A percentile compares a stretch with the other conserved stretches of the same genome.
Evolutionary conservation across 30 jellyfish, hydroid and myxozoan species (phyloP).

Genomic region (Hydra vulgaris): DNA sequence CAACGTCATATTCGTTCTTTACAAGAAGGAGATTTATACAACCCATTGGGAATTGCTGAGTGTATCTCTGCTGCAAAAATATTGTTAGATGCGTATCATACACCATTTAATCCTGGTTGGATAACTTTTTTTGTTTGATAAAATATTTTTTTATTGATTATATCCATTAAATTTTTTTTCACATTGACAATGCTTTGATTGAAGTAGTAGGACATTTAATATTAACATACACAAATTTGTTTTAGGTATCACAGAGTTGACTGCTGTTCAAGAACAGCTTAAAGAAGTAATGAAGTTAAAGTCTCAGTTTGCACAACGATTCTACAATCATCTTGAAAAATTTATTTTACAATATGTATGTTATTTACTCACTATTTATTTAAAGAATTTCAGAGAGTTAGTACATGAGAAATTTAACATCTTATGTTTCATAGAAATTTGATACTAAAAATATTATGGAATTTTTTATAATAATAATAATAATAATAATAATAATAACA

Average conservation of each 20-base stretch:
- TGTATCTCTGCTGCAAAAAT: conserved; percentile 82
- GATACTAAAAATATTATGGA: no score
- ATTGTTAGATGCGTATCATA: conserved; percentile 76
- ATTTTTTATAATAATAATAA: no score
- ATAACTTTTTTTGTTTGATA: neutral
- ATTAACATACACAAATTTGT: no score
- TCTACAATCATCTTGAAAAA: conserved; percentile 69
- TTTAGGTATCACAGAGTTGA: conserved; percentile 70
- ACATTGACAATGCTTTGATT: no score
- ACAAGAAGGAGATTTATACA: conserved; percentile 75
- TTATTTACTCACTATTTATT: no score
- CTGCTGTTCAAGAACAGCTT: conserved; percentile 78
- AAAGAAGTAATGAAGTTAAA: conserved; percentile 41
- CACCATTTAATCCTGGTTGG: conserved; percentile 77
- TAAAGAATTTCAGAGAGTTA: no score
- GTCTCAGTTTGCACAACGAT: conserved; percentile 68
- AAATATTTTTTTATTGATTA: neutral
- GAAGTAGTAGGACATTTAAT: no score
- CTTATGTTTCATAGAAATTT: no score
- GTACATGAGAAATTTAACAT: no score
- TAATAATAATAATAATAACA: no score
- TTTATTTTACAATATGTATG: conserved; percentile 75
- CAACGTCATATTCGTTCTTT: conserved; percentile 62
- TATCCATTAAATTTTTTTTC: no score
- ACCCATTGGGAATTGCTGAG: conserved; percentile 82